Conservation (phyloP, 2,797 vertebrate species). For the Sorex maritimensis region DNA sequence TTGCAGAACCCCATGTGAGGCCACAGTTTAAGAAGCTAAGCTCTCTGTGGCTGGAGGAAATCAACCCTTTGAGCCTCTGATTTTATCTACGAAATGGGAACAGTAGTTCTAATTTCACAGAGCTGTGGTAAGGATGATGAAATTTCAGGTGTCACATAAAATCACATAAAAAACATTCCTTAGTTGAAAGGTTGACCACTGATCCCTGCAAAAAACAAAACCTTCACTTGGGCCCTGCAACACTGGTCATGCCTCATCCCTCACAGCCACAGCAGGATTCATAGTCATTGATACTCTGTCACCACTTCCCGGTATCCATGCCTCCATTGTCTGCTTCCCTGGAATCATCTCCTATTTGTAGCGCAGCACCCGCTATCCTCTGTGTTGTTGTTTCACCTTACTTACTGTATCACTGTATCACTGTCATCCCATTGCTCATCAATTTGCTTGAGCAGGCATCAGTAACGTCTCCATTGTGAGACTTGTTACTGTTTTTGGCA, state of each 20-base stretch:
- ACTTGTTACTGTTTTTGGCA: no score
- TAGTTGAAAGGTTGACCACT: background rate
- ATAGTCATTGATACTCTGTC: background rate
- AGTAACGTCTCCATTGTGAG: no score
- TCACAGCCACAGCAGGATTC: background rate
- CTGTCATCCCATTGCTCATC: no score
- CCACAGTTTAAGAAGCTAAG: no score
- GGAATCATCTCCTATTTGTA: background rate
- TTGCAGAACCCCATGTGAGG: no score
- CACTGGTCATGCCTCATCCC: background rate
- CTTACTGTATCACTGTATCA: no score
- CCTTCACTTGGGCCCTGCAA: background rate
- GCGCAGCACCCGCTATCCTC: background rate
- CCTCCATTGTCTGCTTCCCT: background rate
- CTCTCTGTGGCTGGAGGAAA: background rate
- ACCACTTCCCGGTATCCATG: background rate
- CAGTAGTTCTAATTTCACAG: background rate
- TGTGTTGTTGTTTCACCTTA: background rate
- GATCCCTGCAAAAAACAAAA: background rate
- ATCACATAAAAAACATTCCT: background rate
- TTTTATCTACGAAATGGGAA: conserved; percentile 38
- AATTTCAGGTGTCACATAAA: background rate
- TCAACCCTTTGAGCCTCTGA: background rate
- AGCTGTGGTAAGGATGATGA: background rate
- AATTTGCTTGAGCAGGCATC: no score